These are phyloP conservation scores for Bombus turneri DNA, from an alignment of 1,140 invertebrate species.

Conservation along the genomic window DNA sequence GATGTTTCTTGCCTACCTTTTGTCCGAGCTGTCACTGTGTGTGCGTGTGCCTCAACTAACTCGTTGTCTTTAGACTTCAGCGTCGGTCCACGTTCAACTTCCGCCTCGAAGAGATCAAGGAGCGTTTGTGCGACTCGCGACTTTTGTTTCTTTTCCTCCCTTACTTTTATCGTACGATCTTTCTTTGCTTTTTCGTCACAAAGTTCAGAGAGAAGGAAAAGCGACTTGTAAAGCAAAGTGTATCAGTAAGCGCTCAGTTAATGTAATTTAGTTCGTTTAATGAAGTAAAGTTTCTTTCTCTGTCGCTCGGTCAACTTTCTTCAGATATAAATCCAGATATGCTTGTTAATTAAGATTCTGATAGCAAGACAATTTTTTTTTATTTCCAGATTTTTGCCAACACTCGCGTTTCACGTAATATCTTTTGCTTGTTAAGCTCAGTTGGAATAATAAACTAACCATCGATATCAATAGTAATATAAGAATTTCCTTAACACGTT, in stretches of 20 bases:
- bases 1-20: slow-evolving; percentile 68
- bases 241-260: not conserved
- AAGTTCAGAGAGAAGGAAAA: not conserved
- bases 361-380: too few relatives aligned
- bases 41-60: slow-evolving; percentile 32
- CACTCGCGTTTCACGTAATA: too few relatives aligned
- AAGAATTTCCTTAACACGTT: too few relatives aligned
- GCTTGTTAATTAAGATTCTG: not conserved
- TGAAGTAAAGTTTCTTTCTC: too few relatives aligned
- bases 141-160: not conserved
- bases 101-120: slow-evolving; percentile 18
- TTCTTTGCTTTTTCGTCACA: too few relatives aligned
- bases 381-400: too few relatives aligned
- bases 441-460: too few relatives aligned
- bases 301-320: too few relatives aligned
- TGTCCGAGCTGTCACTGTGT: slow-evolving; percentile 47
- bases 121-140: not conserved
- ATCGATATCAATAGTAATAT: too few relatives aligned
- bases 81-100: not conserved
- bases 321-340: not conserved
- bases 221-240: not conserved
- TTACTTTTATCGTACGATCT: too few relatives aligned
- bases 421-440: too few relatives aligned
- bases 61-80: not conserved
- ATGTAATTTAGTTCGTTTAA: not conserved